A percentile compares a stretch with the other conserved stretches of the same genome.
These are phyloP conservation scores for Etheostoma perlongum DNA, from an alignment of 2,797 vertebrate genomes.

Conservation along the genomic window DNA sequence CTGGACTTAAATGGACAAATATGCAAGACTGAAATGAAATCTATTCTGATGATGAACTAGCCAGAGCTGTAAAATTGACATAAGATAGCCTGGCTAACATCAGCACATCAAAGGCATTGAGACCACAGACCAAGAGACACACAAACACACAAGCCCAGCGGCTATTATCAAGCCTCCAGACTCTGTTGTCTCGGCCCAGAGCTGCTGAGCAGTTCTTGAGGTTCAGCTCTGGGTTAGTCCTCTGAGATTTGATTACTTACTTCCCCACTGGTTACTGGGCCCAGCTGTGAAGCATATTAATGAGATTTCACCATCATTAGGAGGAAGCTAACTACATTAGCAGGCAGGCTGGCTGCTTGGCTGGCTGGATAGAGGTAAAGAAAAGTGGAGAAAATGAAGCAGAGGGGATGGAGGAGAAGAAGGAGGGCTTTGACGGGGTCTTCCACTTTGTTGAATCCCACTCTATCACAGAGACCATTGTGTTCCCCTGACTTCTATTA, in stretches of 20 bases:
- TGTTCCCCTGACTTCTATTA: slow-evolving; percentile 67
- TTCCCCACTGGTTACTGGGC: slow-evolving; percentile 80
- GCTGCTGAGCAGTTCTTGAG: slow-evolving; percentile 68
- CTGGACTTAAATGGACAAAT: slow-evolving; percentile 71
- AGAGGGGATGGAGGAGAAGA: slow-evolving; percentile 27
- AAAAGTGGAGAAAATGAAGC: slow-evolving; percentile 62
- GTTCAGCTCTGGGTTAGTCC: slow-evolving; percentile 84
- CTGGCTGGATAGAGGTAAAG: slow-evolving; percentile 61
- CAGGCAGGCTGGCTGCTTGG: slow-evolving; percentile 68
- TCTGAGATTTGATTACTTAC: slow-evolving; percentile 83
- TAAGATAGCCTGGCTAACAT: slow-evolving; percentile 75
- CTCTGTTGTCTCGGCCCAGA: slow-evolving; percentile 57
- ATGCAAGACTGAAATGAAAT: slow-evolving; percentile 66
- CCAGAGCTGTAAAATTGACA: slow-evolving; percentile 56
- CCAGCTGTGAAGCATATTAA: slow-evolving; percentile 86
- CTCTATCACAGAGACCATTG: slow-evolving; percentile 52
- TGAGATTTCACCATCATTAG: slow-evolving; percentile 85
- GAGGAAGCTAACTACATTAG: slow-evolving; percentile 80
- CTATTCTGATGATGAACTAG: slow-evolving; percentile 70
- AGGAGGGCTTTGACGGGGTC: slow-evolving; percentile 48
- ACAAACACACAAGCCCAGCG: slow-evolving; percentile 50
- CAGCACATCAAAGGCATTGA: slow-evolving; percentile 76
- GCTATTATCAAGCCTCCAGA: slow-evolving; percentile 73
- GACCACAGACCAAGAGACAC: slow-evolving; percentile 45
- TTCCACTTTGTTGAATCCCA: slow-evolving; percentile 68